A percentile compares a stretch with the other conserved stretches of the same genome.
Conservation (phyloP, 1,140 invertebrate genomes). For the Zaprionus kolodkinae region DNA sequence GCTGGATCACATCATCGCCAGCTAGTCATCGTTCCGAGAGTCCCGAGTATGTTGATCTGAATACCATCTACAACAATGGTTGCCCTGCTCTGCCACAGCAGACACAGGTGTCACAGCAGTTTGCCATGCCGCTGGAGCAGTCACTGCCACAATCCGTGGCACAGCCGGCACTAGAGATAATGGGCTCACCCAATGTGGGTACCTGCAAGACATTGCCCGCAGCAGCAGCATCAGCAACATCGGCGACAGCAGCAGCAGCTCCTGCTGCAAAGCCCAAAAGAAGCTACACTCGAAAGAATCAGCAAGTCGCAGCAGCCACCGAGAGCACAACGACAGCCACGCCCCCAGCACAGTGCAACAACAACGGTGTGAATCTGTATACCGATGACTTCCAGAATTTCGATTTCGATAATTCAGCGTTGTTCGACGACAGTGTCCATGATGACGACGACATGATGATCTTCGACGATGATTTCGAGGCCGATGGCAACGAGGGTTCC, state of each 20-base stretch:
- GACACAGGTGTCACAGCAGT: conserved; percentile 33
- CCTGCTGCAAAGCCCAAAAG: conserved; percentile 61
- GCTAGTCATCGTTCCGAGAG: conserved; percentile 86
- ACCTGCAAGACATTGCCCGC: conserved; percentile 65
- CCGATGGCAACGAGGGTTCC: conserved; percentile 70
- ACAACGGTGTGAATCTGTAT: conserved; percentile 54
- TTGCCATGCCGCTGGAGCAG: conserved; percentile 46
- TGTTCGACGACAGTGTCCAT: conserved; percentile 78
- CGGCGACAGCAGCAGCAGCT: conserved; percentile 24
- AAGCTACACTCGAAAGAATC: conserved; percentile 69
- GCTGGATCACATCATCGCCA: conserved; percentile 87
- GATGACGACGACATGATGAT: conserved; percentile 78
- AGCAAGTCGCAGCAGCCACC: conserved; percentile 31
- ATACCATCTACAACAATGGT: conserved; percentile 70
- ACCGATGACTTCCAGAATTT: conserved; percentile 74
- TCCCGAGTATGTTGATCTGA: conserved; percentile 84
- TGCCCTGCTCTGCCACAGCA: conserved; percentile 35
- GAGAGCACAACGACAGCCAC: conserved; percentile 11
- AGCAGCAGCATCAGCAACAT: background rate
- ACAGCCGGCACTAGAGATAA: conserved; percentile 40
- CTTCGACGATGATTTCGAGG: conserved; percentile 75
- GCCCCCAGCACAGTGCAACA: conserved; percentile 20
- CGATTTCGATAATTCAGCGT: conserved; percentile 73
- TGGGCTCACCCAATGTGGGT: conserved; percentile 74
- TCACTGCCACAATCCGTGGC: background rate